Evolutionary conservation across 2,113 vertebrate species (phyloP).

Genomic region (Carassius auratus): DNA sequence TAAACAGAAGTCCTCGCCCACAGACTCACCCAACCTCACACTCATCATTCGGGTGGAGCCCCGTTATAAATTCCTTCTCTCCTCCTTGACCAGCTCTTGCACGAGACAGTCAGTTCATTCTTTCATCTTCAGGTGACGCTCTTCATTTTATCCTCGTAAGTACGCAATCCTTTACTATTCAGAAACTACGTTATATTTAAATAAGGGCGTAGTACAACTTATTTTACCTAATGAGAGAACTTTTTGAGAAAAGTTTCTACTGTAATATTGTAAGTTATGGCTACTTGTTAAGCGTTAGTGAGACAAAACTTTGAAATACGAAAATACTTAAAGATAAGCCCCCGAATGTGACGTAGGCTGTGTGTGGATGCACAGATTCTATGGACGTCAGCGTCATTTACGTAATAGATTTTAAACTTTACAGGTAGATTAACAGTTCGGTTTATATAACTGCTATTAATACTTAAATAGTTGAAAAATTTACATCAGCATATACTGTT

Average conservation of each 20-base stretch:
- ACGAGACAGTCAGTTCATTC: neutral
- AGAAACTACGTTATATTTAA: neutral
- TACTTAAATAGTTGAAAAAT: neutral
- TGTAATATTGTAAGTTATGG: neutral
- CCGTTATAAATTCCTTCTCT: conserved; percentile 42
- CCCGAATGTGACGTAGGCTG: neutral
- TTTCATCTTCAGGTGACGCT: neutral
- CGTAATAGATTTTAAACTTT: neutral
- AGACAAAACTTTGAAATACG: neutral
- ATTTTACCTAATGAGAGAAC: neutral
- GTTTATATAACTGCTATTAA: too few relatives aligned
- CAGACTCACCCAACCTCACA: neutral
- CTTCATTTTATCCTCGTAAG: conserved; percentile 10
- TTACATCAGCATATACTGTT: too few relatives aligned
- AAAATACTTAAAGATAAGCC: neutral
- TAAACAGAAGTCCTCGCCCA: neutral
- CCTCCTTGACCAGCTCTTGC: neutral
- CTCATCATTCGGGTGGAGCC: conserved; percentile 41
- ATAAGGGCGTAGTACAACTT: neutral
- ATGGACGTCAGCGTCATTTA: neutral
- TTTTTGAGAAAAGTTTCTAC: neutral
- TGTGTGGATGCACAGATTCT: neutral
- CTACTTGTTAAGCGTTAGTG: neutral
- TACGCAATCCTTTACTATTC: neutral
- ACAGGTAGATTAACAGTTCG: neutral